These are phyloP conservation scores for Drosophila macrospina DNA, from an alignment of 2,888 invertebrate species.

Conservation along the genomic window DNA sequence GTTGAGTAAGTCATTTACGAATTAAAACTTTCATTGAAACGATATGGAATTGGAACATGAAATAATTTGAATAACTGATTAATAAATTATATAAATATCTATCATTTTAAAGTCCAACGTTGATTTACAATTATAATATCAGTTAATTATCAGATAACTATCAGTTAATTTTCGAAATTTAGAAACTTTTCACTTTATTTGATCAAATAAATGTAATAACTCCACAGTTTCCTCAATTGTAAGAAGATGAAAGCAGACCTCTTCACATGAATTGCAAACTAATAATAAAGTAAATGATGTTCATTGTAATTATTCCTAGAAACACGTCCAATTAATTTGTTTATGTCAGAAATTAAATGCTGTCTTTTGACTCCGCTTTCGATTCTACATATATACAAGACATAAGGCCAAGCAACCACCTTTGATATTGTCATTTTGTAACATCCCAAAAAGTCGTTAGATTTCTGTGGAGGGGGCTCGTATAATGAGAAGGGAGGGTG, in stretches of 20 bases:
- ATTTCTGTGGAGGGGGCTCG: slow-evolving; percentile 4
- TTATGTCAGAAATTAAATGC: slow-evolving; percentile 11
- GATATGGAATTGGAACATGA: no score
- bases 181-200: no score
- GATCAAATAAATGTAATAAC: not conserved
- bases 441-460: slow-evolving; percentile 14
- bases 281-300: slow-evolving; percentile 11
- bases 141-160: no score
- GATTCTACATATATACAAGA: not conserved
- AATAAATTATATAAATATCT: no score
- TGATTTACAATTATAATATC: no score
- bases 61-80: no score
- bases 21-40: no score
- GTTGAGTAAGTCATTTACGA: no score
- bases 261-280: slow-evolving; percentile 10
- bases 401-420: slow-evolving; percentile 14
- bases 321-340: slow-evolving; percentile 21
- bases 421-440: slow-evolving; percentile 10
- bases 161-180: no score
- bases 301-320: slow-evolving; percentile 15
- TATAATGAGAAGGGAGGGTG: not conserved
- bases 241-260: not conserved
- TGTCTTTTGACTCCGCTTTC: not conserved
- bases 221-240: not conserved
- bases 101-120: no score